Evolutionary conservation across 2,113 vertebrate species (phyloP), one percentile per base, ranked within the genome.

Genomic region (Phrynocephalus versicolor): DNA sequence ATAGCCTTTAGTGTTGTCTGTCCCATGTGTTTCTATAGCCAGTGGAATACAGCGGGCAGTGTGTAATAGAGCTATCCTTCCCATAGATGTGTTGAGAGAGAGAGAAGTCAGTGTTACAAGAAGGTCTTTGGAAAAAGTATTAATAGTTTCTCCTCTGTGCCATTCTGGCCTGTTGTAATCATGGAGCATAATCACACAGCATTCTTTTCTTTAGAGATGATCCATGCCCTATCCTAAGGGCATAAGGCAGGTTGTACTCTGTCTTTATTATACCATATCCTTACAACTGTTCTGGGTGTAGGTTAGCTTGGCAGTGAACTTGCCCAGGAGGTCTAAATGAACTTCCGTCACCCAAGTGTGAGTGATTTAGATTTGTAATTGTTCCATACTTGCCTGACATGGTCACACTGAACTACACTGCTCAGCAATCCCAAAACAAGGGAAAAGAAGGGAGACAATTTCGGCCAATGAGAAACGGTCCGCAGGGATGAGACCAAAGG

Each of bases 231-330:
- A 37, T 57, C 67, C 51, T 51, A 55, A 67, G 60, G 79, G 27
- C 30, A n/a, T 41, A 71, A 35, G 65, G 37, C 83, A 70, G 45
- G 65, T 85, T 78, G 35, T 35, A 58, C 55, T n/a, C 10, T 45
- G 51, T 77, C 60, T 30, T 51, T 76, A 78, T 71, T 73, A 69
- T 25, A 30, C 16, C 14, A 62, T 41, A 71, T n/a, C 51, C 30
- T 69, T 60, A 23, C 30, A 62, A 33, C 30, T 14, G 57, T 30
- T 27, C 27, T 71, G 27, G 10, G 45, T 39, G 55, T 39, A 79
- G 83, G 35, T 79, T 79, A 85, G 35, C 55, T 64, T 45, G 84
- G 75, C 30, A 16, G 33, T 79, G 55, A 85, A 71, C 58, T 79
- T 79, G 76, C 76, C 76, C 69, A 71, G 67, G 55, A 65, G 12